A percentile compares a stretch with the other conserved stretches of the same genome.
These are phyloP conservation scores for Simalia tracyae DNA, from an alignment of 2,797 vertebrate genomes.

Conservation along the genomic window DNA sequence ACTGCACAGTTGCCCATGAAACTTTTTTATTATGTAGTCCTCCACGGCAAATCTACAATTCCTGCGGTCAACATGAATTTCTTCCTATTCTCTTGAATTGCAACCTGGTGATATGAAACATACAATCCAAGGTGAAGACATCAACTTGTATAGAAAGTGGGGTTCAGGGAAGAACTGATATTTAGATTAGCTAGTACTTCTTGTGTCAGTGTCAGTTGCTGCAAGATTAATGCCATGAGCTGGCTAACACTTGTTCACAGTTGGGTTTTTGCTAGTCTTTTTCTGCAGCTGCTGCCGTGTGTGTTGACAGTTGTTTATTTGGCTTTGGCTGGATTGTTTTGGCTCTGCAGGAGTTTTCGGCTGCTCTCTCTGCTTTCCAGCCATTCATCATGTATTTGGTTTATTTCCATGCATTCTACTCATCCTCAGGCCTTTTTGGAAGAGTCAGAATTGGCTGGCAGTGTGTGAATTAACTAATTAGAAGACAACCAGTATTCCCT, in stretches of 20 bases:
- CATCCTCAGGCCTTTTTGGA: constrained; percentile 44
- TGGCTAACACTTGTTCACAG: constrained; percentile 63
- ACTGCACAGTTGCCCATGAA: neutral
- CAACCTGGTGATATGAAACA: neutral
- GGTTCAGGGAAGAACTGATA: constrained; percentile 54
- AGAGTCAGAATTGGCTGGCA: constrained; percentile 33
- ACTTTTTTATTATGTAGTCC: neutral
- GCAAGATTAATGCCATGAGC: constrained; percentile 62
- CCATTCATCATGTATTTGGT: constrained; percentile 42
- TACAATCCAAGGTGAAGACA: constrained; percentile 37
- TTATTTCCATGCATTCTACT: constrained; percentile 47
- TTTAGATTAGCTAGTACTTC: constrained; percentile 56
- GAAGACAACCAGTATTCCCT: constrained; percentile 30
- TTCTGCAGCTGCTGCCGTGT: constrained; percentile 39
- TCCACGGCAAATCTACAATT: neutral
- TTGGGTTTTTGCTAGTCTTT: constrained; percentile 60
- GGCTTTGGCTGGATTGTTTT: constrained; percentile 47
- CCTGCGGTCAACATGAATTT: constrained; percentile 24
- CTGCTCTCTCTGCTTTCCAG: constrained; percentile 43
- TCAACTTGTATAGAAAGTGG: constrained; percentile 51
- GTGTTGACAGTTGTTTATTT: constrained; percentile 6
- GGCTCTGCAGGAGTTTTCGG: constrained; percentile 36
- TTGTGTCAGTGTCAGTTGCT: constrained; percentile 59
- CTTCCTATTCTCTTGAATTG: constrained; percentile 48
- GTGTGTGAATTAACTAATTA: constrained; percentile 43